Base-by-base conservation (phyloP, 2,888 invertebrate species). In the Eudasyphora cyanicolor region DNA sequence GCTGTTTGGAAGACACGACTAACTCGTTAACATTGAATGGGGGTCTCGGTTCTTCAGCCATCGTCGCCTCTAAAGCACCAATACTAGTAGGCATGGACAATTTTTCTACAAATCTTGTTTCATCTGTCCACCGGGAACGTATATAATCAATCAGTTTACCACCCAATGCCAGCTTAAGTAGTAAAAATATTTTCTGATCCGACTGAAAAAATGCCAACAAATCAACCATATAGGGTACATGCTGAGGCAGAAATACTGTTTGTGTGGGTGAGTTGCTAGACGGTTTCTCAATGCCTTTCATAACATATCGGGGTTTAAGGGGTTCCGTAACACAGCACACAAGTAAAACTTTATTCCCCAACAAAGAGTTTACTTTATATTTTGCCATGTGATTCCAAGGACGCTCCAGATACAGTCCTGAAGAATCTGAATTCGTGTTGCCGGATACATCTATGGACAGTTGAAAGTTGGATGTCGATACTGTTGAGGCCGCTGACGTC, bases 271-370 rank as follows among this genome's bases (percentile, higher is more conserved):
- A 89, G 82, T 91, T 90, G 67, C 89, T 91, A 5, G 91, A 89
- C 0, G 92, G 92, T 49, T 92, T 91, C 75, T 92, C 90, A 17
- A 92, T 90, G 42, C 92, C 91, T 76, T 92, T 92, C 90, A 92
- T 91, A 0, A 92, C 88, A 74, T 89, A 91, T 2, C 87, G 87
- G 2, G 89, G 88, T 42, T 91, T 91, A 3, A 87, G 82, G 0
- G 89, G 87, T 69, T 90, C 89, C 2, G 92, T 92, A 7, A 92
- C 88, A 82, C 92, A 91, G 85, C 91, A 91, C 17, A 92, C 92
- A 84, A 90, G 90, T 90, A 92, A 91, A 7, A 92, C 92, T 1
- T 88, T 87, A 38, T 91, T 88, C 2, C 87, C 88, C 10, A 92
- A 86, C 1, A 92, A 87, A 79, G 89, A 86, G 10, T 92, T 79